Evolutionary conservation across 2,797 vertebrate species (phyloP), one percentile per base, ranked within the genome.

Genomic region (Amazona ochrocephala): DNA sequence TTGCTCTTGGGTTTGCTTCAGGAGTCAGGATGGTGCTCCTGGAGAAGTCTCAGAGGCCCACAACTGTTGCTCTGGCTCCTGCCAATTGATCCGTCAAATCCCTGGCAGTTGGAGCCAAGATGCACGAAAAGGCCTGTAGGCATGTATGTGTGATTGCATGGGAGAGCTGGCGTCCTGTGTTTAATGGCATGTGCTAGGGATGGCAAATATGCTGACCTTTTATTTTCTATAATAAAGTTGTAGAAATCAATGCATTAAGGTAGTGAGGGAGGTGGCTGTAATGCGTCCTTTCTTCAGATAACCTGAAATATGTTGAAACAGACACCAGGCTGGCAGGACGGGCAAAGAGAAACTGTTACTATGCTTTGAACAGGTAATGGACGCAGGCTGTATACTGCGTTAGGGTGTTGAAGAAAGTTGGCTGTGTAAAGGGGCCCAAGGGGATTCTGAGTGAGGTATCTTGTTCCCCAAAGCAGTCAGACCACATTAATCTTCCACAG

Each of bases 241-340:
- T 77, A 67, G 29, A 66, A n/a, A 1, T 51, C n/a, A 53, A 34
- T 24, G 44, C 34, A 11, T 29, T 71, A 15, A 48, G 3, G 0
- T 2, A 50, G 64, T 8, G 12, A 18, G 10, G 5, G n/a, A 18
- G 11, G n/a, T 26, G 4, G 2, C 71, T 0, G 0, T 30, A 26
- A n/a, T 4, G 4, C 18, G 18, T 48, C 56, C 7, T 16, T 64
- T 45, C 45, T 84, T 72, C 64, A 61, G 47, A 32, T 32, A 58
- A 42, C 26, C 22, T 71, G 29, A 80, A 51, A 19, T 50, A 9
- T 14, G 24, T 61, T 48, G 66, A 65, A 92, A 61, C 7, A 71
- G 50, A 30, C 13, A 53, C 11, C 50, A 60, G 50, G 23, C 34
- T 85, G 66, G 15, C 29, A 42, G 41, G 39, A 51, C 5, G 12